Conservation (phyloP, 2,888 invertebrate genomes). For the Limnephilus auricula region DNA sequence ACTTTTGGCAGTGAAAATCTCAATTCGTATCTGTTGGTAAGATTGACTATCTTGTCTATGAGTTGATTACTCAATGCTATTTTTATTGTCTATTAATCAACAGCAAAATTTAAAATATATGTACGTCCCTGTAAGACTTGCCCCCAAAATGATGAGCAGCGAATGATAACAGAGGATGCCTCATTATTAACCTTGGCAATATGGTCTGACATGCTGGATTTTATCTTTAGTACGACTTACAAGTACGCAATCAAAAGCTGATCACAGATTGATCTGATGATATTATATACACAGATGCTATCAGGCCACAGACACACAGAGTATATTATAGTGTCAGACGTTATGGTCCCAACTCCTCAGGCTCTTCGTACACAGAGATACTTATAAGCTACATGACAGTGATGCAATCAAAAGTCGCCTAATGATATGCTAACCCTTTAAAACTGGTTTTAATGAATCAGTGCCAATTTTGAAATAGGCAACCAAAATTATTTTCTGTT, state of each 20-base stretch:
- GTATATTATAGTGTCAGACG: neutral
- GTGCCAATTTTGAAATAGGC: too few species aligned
- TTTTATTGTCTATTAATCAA: neutral
- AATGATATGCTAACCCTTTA: too few species aligned
- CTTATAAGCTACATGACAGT: too few species aligned
- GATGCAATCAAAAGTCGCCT: too few species aligned
- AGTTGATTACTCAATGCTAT: too few species aligned
- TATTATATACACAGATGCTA: neutral
- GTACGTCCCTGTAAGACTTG: neutral
- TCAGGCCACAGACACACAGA: neutral
- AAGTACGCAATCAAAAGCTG: neutral
- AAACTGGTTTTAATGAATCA: too few species aligned
- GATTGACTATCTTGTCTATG: too few species aligned
- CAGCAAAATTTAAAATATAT: neutral
- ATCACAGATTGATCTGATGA: neutral
- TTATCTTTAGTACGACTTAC: neutral
- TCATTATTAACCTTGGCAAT: neutral
- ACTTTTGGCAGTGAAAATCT: too few species aligned
- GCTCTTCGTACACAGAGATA: neutral
- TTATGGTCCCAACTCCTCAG: neutral
- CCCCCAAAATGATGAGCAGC: neutral
- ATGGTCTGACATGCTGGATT: neutral
- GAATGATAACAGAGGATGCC: neutral
- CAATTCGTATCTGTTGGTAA: too few species aligned
- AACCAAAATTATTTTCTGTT: too few species aligned